phyloP scores from a whole-genome alignment of 1,140 invertebrate genomes.

The Andricus grossulariae region DNA sequence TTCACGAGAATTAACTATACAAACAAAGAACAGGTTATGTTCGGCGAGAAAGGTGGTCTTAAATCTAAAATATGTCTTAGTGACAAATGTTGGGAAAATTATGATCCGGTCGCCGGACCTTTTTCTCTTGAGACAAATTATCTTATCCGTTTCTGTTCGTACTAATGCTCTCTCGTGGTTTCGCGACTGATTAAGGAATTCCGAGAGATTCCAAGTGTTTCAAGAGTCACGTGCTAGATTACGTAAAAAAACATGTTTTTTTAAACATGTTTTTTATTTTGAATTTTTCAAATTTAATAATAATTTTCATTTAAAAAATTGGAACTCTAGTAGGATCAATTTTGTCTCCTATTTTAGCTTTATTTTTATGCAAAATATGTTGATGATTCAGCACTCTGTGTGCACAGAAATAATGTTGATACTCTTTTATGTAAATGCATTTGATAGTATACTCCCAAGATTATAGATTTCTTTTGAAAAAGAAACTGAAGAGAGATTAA shows the following conservation, averaged over 20 bases:
- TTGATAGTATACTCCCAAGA: no score
- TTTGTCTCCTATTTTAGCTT: no score
- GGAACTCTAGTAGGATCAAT: no score
- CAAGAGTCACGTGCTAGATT: neutral
- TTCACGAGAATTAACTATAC: slow-evolving; percentile 54
- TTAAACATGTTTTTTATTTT: no score
- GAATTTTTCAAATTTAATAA: no score
- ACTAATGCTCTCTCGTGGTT: slow-evolving; percentile 11
- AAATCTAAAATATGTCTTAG: slow-evolving; percentile 44
- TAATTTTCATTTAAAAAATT: no score
- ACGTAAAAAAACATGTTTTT: neutral
- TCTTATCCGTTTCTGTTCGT: slow-evolving; percentile 20
- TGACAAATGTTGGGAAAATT: slow-evolving; percentile 27
- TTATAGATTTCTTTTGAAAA: no score
- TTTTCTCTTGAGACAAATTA: slow-evolving; percentile 18
- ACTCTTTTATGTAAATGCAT: no score
- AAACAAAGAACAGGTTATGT: slow-evolving; percentile 44
- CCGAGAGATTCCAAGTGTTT: neutral
- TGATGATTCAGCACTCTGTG: no score
- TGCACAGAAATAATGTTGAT: no score
- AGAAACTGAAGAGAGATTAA: no score
- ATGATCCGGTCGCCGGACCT: neutral
- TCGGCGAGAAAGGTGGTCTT: slow-evolving; percentile 43
- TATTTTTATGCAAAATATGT: no score
- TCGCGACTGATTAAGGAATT: slow-evolving; percentile 3